Conservation (phyloP, 2,888 invertebrate genomes). For the Lithophane leautieri region DNA sequence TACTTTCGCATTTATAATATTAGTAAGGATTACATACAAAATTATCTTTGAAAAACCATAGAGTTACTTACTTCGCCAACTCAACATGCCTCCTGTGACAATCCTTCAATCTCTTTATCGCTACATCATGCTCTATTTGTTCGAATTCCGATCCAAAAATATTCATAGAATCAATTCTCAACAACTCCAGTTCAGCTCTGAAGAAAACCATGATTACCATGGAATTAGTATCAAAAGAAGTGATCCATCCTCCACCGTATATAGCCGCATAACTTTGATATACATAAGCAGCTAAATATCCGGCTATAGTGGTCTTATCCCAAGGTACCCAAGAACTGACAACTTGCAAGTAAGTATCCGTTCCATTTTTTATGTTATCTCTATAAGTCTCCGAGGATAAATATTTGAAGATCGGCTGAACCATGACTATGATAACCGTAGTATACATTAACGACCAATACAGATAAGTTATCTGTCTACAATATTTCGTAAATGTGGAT, state of each 20-base stretch:
- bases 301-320: constrained; percentile 75
- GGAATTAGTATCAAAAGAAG: constrained; percentile 83
- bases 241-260: constrained; percentile 85
- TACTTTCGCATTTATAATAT: too few species aligned
- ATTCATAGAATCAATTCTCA: constrained; percentile 76
- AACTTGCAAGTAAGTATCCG: constrained; percentile 78
- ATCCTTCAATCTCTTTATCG: constrained; percentile 72
- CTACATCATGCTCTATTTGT: constrained; percentile 60
- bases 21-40: too few species aligned
- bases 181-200: constrained; percentile 79
- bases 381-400: constrained; percentile 75
- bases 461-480: constrained; percentile 80
- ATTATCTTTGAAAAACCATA: background rate
- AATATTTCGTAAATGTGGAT: constrained; percentile 76
- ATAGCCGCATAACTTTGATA: constrained; percentile 82
- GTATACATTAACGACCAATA: constrained; percentile 84
- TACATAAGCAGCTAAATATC: constrained; percentile 77
- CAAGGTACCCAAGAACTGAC: constrained; percentile 87
- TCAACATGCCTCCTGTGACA: constrained; percentile 80
- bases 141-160: constrained; percentile 75
- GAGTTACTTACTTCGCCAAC: constrained; percentile 79
- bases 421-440: constrained; percentile 79
- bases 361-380: constrained; percentile 76
- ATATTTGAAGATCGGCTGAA: constrained; percentile 80
- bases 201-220: constrained; percentile 87